phyloP scores from a whole-genome alignment of 2,888 invertebrate genomes.

The Blera fallax region DNA sequence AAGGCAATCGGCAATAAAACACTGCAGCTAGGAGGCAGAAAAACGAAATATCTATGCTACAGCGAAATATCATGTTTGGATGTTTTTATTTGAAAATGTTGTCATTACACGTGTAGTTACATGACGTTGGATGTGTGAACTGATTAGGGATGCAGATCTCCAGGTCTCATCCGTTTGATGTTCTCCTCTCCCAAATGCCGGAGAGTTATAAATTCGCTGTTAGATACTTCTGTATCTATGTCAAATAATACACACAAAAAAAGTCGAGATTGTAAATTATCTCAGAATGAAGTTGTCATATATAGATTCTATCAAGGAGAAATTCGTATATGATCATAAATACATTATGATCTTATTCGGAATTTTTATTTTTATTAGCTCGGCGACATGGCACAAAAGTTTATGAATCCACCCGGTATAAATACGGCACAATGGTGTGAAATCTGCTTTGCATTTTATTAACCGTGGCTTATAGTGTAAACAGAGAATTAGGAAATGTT shows the following conservation, averaged over 20 bases:
- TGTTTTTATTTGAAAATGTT: slow-evolving; percentile 38
- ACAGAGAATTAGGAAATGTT: slow-evolving; percentile 36
- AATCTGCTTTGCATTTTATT: slow-evolving; percentile 63
- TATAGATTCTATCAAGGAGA: not conserved
- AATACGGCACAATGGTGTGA: slow-evolving; percentile 17
- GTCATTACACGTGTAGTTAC: slow-evolving; percentile 60
- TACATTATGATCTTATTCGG: slow-evolving; percentile 56
- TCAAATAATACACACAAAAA: not conserved
- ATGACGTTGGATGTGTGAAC: slow-evolving; percentile 32
- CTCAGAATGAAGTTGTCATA: slow-evolving; percentile 18
- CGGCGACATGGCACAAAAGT: slow-evolving; percentile 27
- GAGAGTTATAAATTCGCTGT: slow-evolving; percentile 13
- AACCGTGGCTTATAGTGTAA: slow-evolving; percentile 38
- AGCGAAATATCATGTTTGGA: slow-evolving; percentile 45
- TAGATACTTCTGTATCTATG: slow-evolving; percentile 4
- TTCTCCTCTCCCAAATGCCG: not conserved
- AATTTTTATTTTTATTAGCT: slow-evolving; percentile 41
- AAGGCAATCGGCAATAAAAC: slow-evolving; percentile 46
- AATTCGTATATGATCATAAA: slow-evolving; percentile 39
- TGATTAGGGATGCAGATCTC: slow-evolving; percentile 32
- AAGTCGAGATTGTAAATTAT: slow-evolving; percentile 38
- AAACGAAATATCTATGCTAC: slow-evolving; percentile 5
- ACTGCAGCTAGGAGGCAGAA: not conserved
- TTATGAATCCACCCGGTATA: slow-evolving; percentile 4
- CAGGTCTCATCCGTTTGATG: slow-evolving; percentile 16